Evolutionary conservation across 2,113 vertebrate species (phyloP).

Genomic region (Myxocyprinus asiaticus): DNA sequence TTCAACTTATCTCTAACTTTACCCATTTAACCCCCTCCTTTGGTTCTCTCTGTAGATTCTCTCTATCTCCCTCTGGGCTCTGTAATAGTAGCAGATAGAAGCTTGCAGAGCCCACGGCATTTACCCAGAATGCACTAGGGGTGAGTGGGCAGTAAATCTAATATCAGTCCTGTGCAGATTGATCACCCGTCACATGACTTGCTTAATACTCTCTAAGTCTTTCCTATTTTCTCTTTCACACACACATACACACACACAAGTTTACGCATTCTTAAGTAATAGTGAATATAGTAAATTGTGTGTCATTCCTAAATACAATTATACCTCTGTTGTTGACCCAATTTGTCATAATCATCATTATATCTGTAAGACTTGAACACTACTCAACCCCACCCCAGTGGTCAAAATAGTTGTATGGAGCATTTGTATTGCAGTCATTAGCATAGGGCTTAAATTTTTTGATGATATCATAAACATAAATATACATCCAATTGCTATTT

Average conservation of each 20-base stretch:
- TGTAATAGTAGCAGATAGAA: constrained; percentile 35
- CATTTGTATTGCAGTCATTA: background rate
- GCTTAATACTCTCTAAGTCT: constrained; percentile 23
- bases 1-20: constrained; percentile 6
- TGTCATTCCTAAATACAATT: constrained; percentile 20
- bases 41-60: background rate
- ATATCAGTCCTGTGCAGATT: constrained; percentile 48
- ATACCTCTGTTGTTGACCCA: constrained; percentile 13
- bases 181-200: constrained; percentile 49
- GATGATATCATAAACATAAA: too few species aligned
- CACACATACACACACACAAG: background rate
- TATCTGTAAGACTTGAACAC: background rate
- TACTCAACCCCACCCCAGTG: background rate
- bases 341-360: background rate
- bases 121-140: constrained; percentile 50
- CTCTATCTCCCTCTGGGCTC: constrained; percentile 22
- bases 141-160: constrained; percentile 50
- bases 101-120: constrained; percentile 26
- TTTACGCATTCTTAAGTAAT: background rate
- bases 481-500: too few species aligned
- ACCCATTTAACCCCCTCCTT: constrained; percentile 7
- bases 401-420: background rate
- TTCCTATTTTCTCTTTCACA: background rate
- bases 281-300: constrained; percentile 19
- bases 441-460: background rate